Conservation (phyloP, 2,888 invertebrate species). For the Exocentrus adspersus region DNA sequence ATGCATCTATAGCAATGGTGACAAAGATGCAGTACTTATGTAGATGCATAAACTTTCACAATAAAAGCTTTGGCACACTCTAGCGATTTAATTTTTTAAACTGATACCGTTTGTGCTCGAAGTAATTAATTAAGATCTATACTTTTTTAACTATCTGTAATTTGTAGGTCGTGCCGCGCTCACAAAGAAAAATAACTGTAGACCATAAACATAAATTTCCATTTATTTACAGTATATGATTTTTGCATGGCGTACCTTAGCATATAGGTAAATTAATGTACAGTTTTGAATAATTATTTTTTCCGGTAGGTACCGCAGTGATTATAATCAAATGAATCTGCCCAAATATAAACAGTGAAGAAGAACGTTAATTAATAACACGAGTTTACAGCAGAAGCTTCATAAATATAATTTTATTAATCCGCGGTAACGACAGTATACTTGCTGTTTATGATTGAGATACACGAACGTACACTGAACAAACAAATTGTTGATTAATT, state of each 20-base stretch:
- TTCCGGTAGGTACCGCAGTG: neutral
- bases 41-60: no score
- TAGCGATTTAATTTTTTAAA: no score
- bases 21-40: no score
- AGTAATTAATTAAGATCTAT: no score
- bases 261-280: neutral
- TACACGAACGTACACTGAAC: no score
- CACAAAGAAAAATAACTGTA: neutral
- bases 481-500: no score
- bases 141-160: neutral
- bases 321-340: neutral
- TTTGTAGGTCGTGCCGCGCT: neutral
- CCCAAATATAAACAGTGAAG: neutral
- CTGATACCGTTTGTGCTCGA: no score
- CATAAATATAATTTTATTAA: no score
- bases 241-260: neutral
- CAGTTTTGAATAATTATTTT: constrained; percentile 2
- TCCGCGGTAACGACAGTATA: neutral
- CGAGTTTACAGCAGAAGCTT: neutral
- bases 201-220: neutral
- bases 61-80: no score
- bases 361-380: constrained; percentile 7
- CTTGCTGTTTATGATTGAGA: neutral
- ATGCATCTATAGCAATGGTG: no score
- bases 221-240: neutral